Evolutionary conservation across 2,113 vertebrate species (phyloP).

Genomic region (Grammomys surdaster): DNA sequence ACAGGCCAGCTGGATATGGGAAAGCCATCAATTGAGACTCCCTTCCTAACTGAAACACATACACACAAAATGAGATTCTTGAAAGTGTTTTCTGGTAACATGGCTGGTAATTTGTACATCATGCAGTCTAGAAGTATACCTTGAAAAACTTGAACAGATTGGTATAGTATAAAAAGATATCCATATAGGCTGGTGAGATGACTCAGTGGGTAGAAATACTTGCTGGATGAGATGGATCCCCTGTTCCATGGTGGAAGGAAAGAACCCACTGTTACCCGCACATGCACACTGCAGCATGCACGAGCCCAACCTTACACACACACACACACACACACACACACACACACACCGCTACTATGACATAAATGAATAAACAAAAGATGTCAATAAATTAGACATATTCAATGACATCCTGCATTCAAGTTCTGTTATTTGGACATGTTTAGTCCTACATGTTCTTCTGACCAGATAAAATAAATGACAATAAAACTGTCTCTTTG

Average conservation of each 20-base stretch:
- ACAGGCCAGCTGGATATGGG: not conserved
- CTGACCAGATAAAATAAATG: not conserved
- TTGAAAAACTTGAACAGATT: not conserved
- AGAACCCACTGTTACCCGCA: not conserved
- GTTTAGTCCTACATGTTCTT: not conserved
- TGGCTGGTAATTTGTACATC: not conserved
- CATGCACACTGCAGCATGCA: not conserved
- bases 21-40: not conserved
- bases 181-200: not conserved
- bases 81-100: not conserved
- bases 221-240: not conserved
- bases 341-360: not conserved
- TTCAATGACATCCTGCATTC: not conserved
- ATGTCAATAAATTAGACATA: conserved; percentile 11
- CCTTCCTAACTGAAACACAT: not conserved
- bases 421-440: not conserved
- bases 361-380: not conserved
- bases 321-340: not conserved
- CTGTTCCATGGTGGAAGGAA: not conserved
- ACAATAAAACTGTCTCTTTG: conserved; percentile 16
- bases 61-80: not conserved
- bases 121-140: not conserved
- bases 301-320: not conserved
- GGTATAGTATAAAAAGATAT: not conserved
- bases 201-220: not conserved